Percentiles rank a stretch among this genome's conserved stretches.
Evolutionary conservation across 2,888 invertebrate genomes (phyloP).

Genomic region (Melanargia galathea): DNA sequence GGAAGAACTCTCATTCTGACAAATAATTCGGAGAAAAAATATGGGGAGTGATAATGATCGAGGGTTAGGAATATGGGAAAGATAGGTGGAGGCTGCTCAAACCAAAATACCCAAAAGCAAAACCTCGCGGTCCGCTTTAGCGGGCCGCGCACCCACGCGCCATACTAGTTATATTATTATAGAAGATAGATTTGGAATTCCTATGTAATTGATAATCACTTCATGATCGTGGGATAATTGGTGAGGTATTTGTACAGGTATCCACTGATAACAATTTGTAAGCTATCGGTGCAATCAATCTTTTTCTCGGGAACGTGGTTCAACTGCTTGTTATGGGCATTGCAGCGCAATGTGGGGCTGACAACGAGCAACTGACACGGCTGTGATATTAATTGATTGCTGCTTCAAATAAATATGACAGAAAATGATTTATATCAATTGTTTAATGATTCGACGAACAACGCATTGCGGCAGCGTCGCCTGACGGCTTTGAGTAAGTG

Average conservation of each 20-base stretch:
- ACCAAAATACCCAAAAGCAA: too few relatives aligned
- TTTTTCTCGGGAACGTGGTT: slow-evolving; percentile 23
- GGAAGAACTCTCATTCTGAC: too few relatives aligned
- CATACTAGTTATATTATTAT: too few relatives aligned
- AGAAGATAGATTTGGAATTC: slow-evolving; percentile 2
- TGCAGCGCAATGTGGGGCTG: slow-evolving; percentile 23
- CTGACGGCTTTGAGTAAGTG: background rate
- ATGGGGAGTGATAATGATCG: too few relatives aligned
- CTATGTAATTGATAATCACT: slow-evolving; percentile 13
- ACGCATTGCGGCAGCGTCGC: background rate
- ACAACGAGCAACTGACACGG: slow-evolving; percentile 24
- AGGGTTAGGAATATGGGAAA: too few relatives aligned
- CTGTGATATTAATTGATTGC: slow-evolving; percentile 33
- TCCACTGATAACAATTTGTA: slow-evolving; percentile 24
- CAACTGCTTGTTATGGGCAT: slow-evolving; percentile 27
- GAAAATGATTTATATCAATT: slow-evolving; percentile 21
- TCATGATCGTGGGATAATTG: slow-evolving; percentile 21
- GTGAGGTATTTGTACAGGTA: slow-evolving; percentile 15
- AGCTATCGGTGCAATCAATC: slow-evolving; percentile 30
- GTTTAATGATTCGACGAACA: background rate
- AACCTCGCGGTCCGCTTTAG: too few relatives aligned
- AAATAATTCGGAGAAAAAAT: too few relatives aligned
- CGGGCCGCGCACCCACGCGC: too few relatives aligned
- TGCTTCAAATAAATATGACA: slow-evolving; percentile 25
- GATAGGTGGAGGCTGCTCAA: too few relatives aligned